Percentiles rank a stretch among this genome's conserved stretches.
Evolutionary conservation across 2,113 vertebrate genomes (phyloP).

Genomic region (Heterotilapia buettikoferi): DNA sequence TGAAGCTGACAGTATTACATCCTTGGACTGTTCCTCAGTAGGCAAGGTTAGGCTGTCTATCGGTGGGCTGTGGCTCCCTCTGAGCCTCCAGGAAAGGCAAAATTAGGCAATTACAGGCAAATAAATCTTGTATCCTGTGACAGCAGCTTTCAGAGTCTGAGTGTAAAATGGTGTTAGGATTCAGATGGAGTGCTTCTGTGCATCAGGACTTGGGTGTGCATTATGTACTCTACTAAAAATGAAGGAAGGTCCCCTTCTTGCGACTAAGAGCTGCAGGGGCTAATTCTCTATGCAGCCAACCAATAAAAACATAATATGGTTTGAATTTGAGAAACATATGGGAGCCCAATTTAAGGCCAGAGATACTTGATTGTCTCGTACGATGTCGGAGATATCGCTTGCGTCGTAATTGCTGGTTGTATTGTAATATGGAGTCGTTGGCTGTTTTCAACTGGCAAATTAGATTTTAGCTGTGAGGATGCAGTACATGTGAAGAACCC

Average conservation of each 20-base stretch:
- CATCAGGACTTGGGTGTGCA: conserved; percentile 38
- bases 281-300: conserved; percentile 3
- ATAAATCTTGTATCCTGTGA: conserved; percentile 69
- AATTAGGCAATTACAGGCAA: conserved; percentile 71
- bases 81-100: conserved; percentile 56
- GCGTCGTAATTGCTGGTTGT: background rate
- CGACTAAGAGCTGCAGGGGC: background rate
- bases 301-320: conserved; percentile 9
- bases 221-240: conserved; percentile 40
- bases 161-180: conserved; percentile 62
- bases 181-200: conserved; percentile 52
- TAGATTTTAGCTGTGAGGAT: background rate
- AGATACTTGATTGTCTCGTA: background rate
- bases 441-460: background rate
- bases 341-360: background rate
- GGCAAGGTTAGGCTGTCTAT: conserved; percentile 65
- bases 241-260: conserved; percentile 11
- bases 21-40: conserved; percentile 64
- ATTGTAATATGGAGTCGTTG: background rate
- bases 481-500: background rate
- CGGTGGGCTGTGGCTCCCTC: conserved; percentile 47
- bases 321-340: conserved; percentile 29
- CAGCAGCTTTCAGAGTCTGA: conserved; percentile 60
- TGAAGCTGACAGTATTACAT: conserved; percentile 69
- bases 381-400: background rate